Conservation (phyloP, 2,888 invertebrate species). For the Drosophila setosimentum region DNA sequence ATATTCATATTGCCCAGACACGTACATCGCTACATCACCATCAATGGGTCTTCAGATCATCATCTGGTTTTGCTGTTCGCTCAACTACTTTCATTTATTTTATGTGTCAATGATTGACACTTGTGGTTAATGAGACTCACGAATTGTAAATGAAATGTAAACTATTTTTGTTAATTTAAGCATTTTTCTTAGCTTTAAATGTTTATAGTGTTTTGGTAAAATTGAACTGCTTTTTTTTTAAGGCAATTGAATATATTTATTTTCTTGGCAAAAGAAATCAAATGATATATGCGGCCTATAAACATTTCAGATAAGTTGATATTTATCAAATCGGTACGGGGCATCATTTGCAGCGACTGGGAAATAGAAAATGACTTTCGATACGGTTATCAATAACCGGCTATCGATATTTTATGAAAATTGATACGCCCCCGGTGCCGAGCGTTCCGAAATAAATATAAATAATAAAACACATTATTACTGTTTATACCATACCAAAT, state of each 20-base stretch:
- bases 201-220: neutral
- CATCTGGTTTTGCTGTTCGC: constrained; percentile 32
- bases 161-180: neutral
- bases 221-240: neutral
- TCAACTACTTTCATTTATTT: constrained; percentile 34
- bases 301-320: constrained; percentile 51
- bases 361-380: constrained; percentile 76
- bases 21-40: constrained; percentile 43
- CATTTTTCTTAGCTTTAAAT: neutral
- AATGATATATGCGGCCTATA: constrained; percentile 63
- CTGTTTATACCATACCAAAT: constrained; percentile 73
- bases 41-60: constrained; percentile 41
- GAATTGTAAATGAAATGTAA: constrained; percentile 12
- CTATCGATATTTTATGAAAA: constrained; percentile 81
- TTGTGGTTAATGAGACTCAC: constrained; percentile 52
- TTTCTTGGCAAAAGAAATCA: neutral
- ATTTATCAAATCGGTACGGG: constrained; percentile 63
- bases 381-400: constrained; percentile 78
- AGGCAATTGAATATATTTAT: neutral
- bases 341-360: constrained; percentile 39
- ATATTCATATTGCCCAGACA: constrained; percentile 53
- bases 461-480: constrained; percentile 79
- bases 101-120: constrained; percentile 65
- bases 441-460: constrained; percentile 67
- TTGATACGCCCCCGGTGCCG: constrained; percentile 59